Percentiles rank a stretch among this genome's conserved stretches.
phyloP scores from a whole-genome alignment of 2,888 invertebrate species.

The Polyommatus icarus region DNA sequence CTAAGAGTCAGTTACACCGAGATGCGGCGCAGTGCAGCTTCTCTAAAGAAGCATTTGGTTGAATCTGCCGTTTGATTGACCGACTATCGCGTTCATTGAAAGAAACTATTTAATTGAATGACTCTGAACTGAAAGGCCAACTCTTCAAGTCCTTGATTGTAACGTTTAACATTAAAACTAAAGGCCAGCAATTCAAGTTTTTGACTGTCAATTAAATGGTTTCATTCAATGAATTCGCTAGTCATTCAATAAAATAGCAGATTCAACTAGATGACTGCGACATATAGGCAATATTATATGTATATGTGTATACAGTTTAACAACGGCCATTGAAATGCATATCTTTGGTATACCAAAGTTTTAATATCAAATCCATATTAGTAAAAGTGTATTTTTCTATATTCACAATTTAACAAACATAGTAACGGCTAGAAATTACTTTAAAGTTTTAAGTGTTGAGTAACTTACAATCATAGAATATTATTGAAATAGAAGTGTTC shows the following conservation, averaged over 20 bases:
- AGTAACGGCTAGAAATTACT: not conserved
- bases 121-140: no score
- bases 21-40: not conserved
- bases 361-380: not conserved
- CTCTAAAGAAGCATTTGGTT: not conserved
- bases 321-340: not conserved
- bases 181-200: no score
- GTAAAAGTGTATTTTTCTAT: constrained; percentile 2
- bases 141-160: no score
- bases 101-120: no score
- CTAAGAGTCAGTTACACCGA: not conserved
- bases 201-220: no score
- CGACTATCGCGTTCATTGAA: no score
- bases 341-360: constrained; percentile 17
- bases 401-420: not conserved
- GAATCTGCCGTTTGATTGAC: no score
- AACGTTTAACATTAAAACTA: no score
- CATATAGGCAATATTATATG: no score
- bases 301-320: not conserved
- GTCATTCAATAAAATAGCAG: no score
- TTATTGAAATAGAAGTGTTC: not conserved
- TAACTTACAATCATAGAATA: not conserved
- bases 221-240: no score
- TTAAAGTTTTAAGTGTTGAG: not conserved
- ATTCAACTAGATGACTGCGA: no score